phyloP scores from a whole-genome alignment of 2,888 invertebrate species.

The Melitaea athalia region DNA sequence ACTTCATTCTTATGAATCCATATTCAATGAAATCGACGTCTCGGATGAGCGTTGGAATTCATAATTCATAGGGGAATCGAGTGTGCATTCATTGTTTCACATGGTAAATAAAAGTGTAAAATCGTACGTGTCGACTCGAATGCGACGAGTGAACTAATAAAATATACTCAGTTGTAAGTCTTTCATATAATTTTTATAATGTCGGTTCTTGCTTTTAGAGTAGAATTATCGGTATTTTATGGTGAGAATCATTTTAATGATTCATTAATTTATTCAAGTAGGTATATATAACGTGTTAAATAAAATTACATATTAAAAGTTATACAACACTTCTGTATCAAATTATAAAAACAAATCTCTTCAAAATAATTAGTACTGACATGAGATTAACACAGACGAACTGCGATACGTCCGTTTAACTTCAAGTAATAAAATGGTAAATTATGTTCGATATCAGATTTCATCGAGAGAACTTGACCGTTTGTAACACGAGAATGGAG shows the following conservation, averaged over 20 bases:
- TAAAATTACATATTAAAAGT: neutral
- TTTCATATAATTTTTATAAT: too few species aligned
- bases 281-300: neutral
- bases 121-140: conserved; percentile 12
- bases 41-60: conserved; percentile 34
- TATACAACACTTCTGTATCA: too few species aligned
- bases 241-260: too few species aligned
- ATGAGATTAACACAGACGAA: conserved; percentile 23
- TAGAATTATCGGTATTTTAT: too few species aligned
- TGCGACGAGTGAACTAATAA: neutral
- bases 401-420: conserved; percentile 31
- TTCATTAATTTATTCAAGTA: too few species aligned
- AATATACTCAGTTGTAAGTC: too few species aligned
- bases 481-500: conserved; percentile 47
- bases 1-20: conserved; percentile 53
- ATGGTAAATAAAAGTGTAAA: conserved; percentile 21
- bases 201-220: too few species aligned
- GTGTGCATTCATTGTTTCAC: conserved; percentile 32
- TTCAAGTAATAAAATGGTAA: conserved; percentile 39
- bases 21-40: conserved; percentile 46
- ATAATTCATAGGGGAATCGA: conserved; percentile 32
- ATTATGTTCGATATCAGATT: conserved; percentile 49
- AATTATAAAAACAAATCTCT: neutral
- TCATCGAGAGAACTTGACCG: conserved; percentile 56
- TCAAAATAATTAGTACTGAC: conserved; percentile 3